Base-by-base conservation (phyloP, 2,888 invertebrate genomes). In the Plagodis dolabraria region DNA sequence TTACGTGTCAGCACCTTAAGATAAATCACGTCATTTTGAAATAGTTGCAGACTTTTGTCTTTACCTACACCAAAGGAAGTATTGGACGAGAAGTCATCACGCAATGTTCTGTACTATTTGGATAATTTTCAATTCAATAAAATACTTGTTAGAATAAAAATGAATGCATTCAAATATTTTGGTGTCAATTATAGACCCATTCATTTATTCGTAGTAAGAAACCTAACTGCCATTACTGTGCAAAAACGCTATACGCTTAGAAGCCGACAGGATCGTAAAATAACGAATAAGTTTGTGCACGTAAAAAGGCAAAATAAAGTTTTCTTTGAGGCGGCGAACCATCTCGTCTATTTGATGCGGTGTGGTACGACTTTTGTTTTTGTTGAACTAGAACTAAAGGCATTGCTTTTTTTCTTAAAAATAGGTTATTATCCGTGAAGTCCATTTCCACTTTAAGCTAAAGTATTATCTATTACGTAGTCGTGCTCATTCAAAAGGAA, bases 211-310 rank as follows among this genome's bases (percentile, higher is more conserved):
- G 44, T 42, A 6, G n/a, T 2, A 8, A 22, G 33, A 44, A 7
- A 38, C 47, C 47, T 44, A 56, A 61, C 60, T 61, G 60, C 6
- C 33, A 49, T 33, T 10, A 48, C 36, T 36, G 49, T 7, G 49
- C 40, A 11, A 40, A 52, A 70, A 75, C 65, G 62, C 64, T 76
- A 72, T 77, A 74, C 78, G 75, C 77, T 77, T 78, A 81, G 81
- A 77, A 77, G 80, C 81, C 80, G 85, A 70, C 82, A 79, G 75
- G 68, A 64, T 85, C 85, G 78, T 88, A 85, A 88, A 85, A 71
- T 67, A 74, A 72, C 68, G 76, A 76, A 81, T 77, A 81, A 79
- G 75, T 76, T 77, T 75, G 78, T 72, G 75, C 67, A 69, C 68
- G 70, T 74, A 70, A 76, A 76, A 72, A 77, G 79, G 77, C 77